phyloP scores from a whole-genome alignment of 92 coral and sea anemone genomes.

The Paragorgia papillata region DNA sequence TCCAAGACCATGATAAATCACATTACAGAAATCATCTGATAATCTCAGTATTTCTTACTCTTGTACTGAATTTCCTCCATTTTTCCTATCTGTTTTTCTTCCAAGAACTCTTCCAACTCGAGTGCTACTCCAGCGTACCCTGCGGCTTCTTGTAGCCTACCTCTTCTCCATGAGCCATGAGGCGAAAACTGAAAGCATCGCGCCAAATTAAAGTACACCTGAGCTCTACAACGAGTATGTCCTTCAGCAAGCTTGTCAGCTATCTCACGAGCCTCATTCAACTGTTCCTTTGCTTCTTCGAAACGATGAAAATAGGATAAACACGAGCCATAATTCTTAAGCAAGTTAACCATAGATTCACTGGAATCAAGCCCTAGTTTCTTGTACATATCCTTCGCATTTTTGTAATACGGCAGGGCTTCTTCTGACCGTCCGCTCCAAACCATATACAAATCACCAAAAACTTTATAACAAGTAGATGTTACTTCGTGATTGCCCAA shows the following conservation, averaged over 20 bases:
- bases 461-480: not conserved
- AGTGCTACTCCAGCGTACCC: not conserved
- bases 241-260: conserved; percentile 8
- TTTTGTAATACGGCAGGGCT: not conserved
- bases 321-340: conserved; percentile 15
- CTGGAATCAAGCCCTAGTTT: not conserved
- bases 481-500: conserved; percentile 25
- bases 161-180: too few species aligned
- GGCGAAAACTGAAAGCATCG: too few species aligned
- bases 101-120: not conserved
- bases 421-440: not conserved
- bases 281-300: conserved; percentile 16
- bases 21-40: too few species aligned
- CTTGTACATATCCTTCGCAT: not conserved
- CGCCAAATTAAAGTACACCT: too few species aligned
- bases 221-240: too few species aligned
- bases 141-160: too few species aligned
- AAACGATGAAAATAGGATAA: not conserved
- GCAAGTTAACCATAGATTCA: not conserved
- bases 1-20: too few species aligned
- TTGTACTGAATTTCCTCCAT: too few species aligned
- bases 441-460: not conserved
- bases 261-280: conserved; percentile 5
- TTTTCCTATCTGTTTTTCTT: too few species aligned
- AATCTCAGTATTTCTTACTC: too few species aligned